Evolutionary conservation across 35 echinoderm and acorn worm genomes (phyloP).

Genomic region (Hemicentrotus pulcherrimus): DNA sequence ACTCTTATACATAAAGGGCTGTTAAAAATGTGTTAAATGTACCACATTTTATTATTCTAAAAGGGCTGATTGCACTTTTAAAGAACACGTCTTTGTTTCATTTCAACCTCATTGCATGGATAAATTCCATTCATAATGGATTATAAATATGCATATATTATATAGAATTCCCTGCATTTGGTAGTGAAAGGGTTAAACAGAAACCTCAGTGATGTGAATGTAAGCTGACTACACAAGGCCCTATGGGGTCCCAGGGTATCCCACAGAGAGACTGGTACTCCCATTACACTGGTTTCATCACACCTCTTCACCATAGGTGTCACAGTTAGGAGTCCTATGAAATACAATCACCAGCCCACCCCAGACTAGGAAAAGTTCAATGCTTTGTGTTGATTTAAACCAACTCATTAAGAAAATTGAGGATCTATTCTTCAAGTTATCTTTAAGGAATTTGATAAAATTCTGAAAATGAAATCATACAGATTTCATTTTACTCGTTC

Average conservation of each 20-base stretch:
- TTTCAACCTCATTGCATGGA: neutral
- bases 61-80: no score
- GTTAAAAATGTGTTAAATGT: no score
- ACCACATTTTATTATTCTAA: no score
- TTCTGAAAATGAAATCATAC: neutral
- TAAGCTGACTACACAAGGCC: neutral
- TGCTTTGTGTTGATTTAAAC: neutral
- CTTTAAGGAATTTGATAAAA: neutral
- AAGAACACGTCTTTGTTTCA: neutral
- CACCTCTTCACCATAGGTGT: slow-evolving; percentile 21
- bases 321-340: neutral
- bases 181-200: neutral
- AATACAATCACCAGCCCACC: slow-evolving; percentile 14
- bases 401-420: neutral
- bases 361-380: neutral
- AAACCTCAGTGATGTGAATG: neutral
- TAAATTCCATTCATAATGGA: neutral
- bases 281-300: neutral
- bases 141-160: neutral
- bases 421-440: neutral
- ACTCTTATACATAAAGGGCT: no score
- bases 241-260: neutral
- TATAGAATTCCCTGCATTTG: neutral
- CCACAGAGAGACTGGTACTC: slow-evolving; percentile 37
- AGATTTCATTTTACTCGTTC: no score